A percentile compares a stretch with the other conserved stretches of the same genome.
Evolutionary conservation across 1,140 invertebrate species (phyloP).

Genomic region (Nephila pilipes): DNA sequence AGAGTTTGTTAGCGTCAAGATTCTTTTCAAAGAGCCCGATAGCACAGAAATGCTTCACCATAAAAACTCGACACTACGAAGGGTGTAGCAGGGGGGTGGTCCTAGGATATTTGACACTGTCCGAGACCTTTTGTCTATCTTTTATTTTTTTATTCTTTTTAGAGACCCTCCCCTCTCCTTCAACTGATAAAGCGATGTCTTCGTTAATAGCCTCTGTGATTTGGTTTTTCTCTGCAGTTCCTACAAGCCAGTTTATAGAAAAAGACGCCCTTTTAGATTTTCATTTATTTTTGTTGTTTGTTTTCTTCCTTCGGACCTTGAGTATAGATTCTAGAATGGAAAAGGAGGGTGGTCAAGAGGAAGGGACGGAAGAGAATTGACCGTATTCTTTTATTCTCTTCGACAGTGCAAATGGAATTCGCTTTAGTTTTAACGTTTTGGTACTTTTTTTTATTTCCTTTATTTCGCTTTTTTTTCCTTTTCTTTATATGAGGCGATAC

Average conservation of each 20-base stretch:
- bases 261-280: neutral
- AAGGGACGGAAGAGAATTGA: slow-evolving; percentile 36
- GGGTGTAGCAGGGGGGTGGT: neutral
- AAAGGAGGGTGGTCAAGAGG: neutral
- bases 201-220: slow-evolving; percentile 71
- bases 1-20: slow-evolving; percentile 66
- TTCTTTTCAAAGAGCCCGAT: slow-evolving; percentile 42
- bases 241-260: slow-evolving; percentile 42
- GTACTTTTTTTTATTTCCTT: slow-evolving; percentile 24
- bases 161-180: slow-evolving; percentile 13
- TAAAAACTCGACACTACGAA: slow-evolving; percentile 15
- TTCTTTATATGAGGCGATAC: slow-evolving; percentile 18
- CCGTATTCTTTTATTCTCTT: slow-evolving; percentile 63
- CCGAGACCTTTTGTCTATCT: slow-evolving; percentile 51
- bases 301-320: slow-evolving; percentile 30
- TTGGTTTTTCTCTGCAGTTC: slow-evolving; percentile 53
- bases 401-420: slow-evolving; percentile 67
- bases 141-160: slow-evolving; percentile 69
- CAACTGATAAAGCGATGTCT: slow-evolving; percentile 72
- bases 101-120: slow-evolving; percentile 74
- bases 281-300: slow-evolving; percentile 44
- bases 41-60: slow-evolving; percentile 25
- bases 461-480: neutral
- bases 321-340: slow-evolving; percentile 37
- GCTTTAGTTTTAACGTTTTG: slow-evolving; percentile 69